phyloP scores from a whole-genome alignment of 2,888 invertebrate genomes.

The Sarcophaga variegata region DNA sequence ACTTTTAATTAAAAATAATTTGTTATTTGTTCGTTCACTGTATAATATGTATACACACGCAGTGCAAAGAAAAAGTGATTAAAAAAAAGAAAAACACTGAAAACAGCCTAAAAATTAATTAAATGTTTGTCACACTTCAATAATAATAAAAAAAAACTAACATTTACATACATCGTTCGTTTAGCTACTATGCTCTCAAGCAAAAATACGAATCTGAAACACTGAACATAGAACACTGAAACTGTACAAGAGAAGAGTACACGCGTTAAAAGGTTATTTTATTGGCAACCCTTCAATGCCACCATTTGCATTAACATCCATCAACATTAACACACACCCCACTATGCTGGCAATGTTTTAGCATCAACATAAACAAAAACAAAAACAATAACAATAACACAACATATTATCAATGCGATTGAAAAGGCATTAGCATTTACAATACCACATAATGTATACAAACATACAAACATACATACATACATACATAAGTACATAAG shows the following conservation, averaged over 20 bases:
- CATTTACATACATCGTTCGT: conserved; percentile 16
- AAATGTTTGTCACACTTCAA: conserved; percentile 70
- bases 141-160: conserved; percentile 62
- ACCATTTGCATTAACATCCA: conserved; percentile 56
- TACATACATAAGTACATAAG: neutral
- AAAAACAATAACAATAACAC: neutral
- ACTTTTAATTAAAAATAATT: conserved; percentile 29
- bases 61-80: neutral
- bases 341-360: neutral
- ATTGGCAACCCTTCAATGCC: conserved; percentile 73
- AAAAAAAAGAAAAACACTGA: neutral
- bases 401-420: neutral
- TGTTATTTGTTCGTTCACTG: neutral
- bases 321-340: conserved; percentile 21
- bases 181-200: neutral
- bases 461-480: neutral
- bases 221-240: conserved; percentile 44
- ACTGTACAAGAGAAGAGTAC: conserved; percentile 50
- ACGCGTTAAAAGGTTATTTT: conserved; percentile 71
- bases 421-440: neutral
- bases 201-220: conserved; percentile 10
- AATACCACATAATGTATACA: neutral
- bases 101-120: conserved; percentile 54
- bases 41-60: conserved; percentile 5
- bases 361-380: neutral